A percentile compares a stretch with the other conserved stretches of the same genome.
These are phyloP conservation scores for Heliconius melpomene DNA, from an alignment of 1,140 invertebrate species.

Conservation along the genomic window DNA sequence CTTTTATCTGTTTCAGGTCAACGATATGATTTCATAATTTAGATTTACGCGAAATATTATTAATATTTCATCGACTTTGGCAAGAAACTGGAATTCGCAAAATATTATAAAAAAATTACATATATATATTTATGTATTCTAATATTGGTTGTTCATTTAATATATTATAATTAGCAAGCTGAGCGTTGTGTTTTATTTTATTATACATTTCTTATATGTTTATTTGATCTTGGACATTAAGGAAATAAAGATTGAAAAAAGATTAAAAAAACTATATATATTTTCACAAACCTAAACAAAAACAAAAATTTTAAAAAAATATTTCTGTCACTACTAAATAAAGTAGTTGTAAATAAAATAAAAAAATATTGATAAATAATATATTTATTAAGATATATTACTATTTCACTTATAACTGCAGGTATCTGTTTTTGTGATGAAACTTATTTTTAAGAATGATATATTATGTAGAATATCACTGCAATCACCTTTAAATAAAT, in stretches of 20 bases:
- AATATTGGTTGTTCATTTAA: neutral
- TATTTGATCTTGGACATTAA: neutral
- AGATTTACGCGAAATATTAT: neutral
- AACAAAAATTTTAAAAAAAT: too few species aligned
- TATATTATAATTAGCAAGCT: constrained; percentile 12
- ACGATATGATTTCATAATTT: neutral
- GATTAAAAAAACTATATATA: too few species aligned
- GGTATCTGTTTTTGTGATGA: too few species aligned
- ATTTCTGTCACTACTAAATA: too few species aligned
- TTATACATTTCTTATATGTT: neutral
- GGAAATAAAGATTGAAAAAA: neutral
- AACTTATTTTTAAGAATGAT: too few species aligned
- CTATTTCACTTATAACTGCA: too few species aligned
- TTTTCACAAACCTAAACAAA: too few species aligned
- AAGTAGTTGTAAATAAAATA: too few species aligned
- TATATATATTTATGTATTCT: constrained; percentile 1
- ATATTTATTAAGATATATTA: too few species aligned
- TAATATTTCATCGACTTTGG: neutral
- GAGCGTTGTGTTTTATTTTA: constrained; percentile 7
- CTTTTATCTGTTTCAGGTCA: neutral
- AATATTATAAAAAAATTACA: neutral
- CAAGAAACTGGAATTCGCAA: neutral
- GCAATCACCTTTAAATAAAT: too few species aligned
- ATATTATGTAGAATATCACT: too few species aligned
- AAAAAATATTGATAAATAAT: too few species aligned